Conservation (phyloP, 1,140 invertebrate species). For the Cyclina sinensis region DNA sequence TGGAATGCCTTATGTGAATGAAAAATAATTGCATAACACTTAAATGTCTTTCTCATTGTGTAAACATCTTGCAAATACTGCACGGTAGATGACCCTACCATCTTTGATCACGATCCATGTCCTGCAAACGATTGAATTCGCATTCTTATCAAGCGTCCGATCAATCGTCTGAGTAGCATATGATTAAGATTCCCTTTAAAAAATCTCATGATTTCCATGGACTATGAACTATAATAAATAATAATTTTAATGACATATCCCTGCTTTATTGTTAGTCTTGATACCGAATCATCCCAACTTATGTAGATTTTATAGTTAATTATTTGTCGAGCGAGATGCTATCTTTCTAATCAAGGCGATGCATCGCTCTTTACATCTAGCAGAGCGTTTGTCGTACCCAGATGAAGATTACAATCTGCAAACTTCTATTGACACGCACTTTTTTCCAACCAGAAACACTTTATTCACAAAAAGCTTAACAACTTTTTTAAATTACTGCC, state of each 20-base stretch:
- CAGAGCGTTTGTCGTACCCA: slow-evolving; percentile 48
- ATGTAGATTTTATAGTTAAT: slow-evolving; percentile 71
- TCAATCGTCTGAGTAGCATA: slow-evolving; percentile 27
- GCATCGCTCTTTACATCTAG: slow-evolving; percentile 47
- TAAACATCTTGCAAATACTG: slow-evolving; percentile 25
- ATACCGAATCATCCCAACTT: slow-evolving; percentile 60
- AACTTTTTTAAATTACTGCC: slow-evolving; percentile 57
- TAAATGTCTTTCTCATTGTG: slow-evolving; percentile 21
- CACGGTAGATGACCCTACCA: slow-evolving; percentile 18
- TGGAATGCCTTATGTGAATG: slow-evolving; percentile 16
- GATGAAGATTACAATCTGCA: slow-evolving; percentile 63
- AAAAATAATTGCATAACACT: slow-evolving; percentile 37
- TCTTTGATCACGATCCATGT: slow-evolving; percentile 53
- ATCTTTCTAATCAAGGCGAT: slow-evolving; percentile 63
- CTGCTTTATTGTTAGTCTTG: slow-evolving; percentile 51
- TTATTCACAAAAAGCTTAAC: slow-evolving; percentile 59
- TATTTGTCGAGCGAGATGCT: slow-evolving; percentile 56
- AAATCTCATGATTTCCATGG: slow-evolving; percentile 40
- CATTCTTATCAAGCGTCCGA: slow-evolving; percentile 44
- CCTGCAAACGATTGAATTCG: slow-evolving; percentile 40
- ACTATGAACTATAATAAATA: slow-evolving; percentile 58
- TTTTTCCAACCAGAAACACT: slow-evolving; percentile 50
- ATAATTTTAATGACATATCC: slow-evolving; percentile 66
- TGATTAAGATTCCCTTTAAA: slow-evolving; percentile 37
- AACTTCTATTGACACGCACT: slow-evolving; percentile 54